These are phyloP conservation scores for Holacanthus passer DNA, from an alignment of 2,113 vertebrate species.

Conservation along the genomic window DNA sequence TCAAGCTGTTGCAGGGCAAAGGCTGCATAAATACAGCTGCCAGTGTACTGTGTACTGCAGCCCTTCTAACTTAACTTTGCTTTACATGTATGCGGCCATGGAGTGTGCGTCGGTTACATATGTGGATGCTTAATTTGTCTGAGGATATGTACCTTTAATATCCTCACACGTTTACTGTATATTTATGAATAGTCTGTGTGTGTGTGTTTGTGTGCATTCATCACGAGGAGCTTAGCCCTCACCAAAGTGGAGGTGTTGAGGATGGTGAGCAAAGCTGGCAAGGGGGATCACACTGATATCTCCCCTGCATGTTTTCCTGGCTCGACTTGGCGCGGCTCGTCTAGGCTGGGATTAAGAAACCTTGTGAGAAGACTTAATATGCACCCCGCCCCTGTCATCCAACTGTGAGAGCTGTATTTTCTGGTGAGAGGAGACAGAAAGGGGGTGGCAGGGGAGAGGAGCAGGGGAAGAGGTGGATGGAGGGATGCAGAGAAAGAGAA, in stretches of 20 bases:
- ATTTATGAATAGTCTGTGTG: not conserved
- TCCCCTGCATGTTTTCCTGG: conserved; percentile 40
- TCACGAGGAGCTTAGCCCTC: conserved; percentile 30
- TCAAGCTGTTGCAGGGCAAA: not conserved
- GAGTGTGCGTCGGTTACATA: not conserved
- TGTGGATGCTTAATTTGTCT: not conserved
- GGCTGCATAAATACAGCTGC: not conserved
- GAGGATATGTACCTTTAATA: not conserved
- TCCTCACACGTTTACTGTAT: not conserved
- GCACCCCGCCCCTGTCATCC: conserved; percentile 40
- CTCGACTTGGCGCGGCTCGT: conserved; percentile 34
- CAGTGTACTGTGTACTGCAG: not conserved
- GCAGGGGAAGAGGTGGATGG: not conserved
- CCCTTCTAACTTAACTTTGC: not conserved
- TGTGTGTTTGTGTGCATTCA: not conserved
- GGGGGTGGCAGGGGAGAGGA: not conserved
- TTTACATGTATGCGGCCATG: not conserved
- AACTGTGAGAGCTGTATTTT: conserved; percentile 40
- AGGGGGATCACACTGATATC: conserved; percentile 9
- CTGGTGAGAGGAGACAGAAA: conserved; percentile 27
- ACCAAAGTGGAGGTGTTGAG: conserved; percentile 44
- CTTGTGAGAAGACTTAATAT: conserved; percentile 58
- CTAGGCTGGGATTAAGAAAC: conserved; percentile 60
- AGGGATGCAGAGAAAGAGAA: not conserved
- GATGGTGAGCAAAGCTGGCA: conserved; percentile 30